Base-by-base conservation (phyloP, 2,888 invertebrate species). In the Eumacrocentrus americanus region DNA sequence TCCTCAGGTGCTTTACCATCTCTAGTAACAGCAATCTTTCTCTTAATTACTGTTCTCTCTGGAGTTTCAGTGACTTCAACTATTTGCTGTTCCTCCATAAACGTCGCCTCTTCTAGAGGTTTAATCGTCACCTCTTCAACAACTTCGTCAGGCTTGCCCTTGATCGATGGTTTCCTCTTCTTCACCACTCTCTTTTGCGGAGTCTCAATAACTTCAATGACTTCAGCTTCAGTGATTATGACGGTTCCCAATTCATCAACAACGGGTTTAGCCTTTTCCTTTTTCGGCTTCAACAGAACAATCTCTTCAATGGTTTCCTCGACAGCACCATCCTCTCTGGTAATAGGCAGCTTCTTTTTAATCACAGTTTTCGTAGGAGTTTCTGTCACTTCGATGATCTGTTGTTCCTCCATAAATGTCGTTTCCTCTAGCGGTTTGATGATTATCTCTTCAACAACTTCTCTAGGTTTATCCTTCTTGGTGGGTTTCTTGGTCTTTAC, bases 331-430 rank as follows among this genome's bases (percentile, higher is more conserved):
- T 71, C 68, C 7, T 67, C 69, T 18, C 58, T 7, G 16, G 58
- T 56, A 29, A 62, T 34, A 9, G 67, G 63, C 3, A 60, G 60
- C 6, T 61, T 63, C 42, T 67, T 68, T 60, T 81, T 85, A 1
- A 83, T 81, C 2, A 81, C 77, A 20, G 67, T 68, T 2, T 67
- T 75, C 2, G 72, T 67, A 1, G 80, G 67, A 58, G 75, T 70
- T 50, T 72, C 76, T 0, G 70, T 75, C 6, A 72, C 65, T 71
- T 79, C 81, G 0, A 82, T 81, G 5, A 82, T 64, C 55, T 82
- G 67, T 29, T 67, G 69, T 18, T 70, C 66, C 51, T 77, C 73
- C 18, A 64, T 60, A 6, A 66, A 56, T 12, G 62, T 60, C 5
- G 57, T 56, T 50, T 73, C 78, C 22, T 67, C 66, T 11, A 48